Evolutionary conservation across 2,797 vertebrate species (phyloP).

Genomic region (Mus minutoides): DNA sequence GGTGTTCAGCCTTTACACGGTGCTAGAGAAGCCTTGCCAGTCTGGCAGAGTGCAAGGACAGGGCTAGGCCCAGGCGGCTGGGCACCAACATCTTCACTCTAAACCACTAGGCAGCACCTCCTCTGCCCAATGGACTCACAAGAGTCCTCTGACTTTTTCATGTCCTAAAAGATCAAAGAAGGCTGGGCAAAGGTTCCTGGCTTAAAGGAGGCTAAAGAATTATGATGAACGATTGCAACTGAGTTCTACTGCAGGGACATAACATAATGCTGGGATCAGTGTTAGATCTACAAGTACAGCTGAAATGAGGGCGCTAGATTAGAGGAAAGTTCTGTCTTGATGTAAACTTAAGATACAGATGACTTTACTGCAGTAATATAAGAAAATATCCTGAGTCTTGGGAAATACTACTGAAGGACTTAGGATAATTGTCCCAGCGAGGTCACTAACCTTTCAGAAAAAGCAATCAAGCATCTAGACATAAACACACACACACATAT

Average conservation of each 20-base stretch:
- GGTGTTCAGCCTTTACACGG: neutral
- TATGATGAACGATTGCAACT: neutral
- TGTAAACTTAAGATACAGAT: neutral
- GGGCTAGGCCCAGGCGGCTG: neutral
- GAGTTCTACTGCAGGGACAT: neutral
- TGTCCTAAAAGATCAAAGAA: neutral
- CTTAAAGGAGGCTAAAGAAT: neutral
- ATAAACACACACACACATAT: neutral
- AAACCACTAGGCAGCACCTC: neutral
- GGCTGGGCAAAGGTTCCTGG: neutral
- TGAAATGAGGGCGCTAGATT: neutral
- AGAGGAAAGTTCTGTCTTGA: neutral
- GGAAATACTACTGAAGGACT: conserved; percentile 28
- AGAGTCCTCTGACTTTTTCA: neutral
- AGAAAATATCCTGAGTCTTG: conserved; percentile 1
- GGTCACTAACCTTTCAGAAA: neutral
- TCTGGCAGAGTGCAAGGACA: neutral
- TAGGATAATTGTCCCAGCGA: neutral
- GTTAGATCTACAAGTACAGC: neutral
- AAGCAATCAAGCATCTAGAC: neutral
- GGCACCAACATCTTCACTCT: neutral
- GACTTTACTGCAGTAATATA: neutral
- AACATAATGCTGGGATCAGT: neutral
- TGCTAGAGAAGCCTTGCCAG: neutral
- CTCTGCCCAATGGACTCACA: neutral